Evolutionary conservation across 2,888 invertebrate species (phyloP).

Genomic region (Nemotelus pantherinus): DNA sequence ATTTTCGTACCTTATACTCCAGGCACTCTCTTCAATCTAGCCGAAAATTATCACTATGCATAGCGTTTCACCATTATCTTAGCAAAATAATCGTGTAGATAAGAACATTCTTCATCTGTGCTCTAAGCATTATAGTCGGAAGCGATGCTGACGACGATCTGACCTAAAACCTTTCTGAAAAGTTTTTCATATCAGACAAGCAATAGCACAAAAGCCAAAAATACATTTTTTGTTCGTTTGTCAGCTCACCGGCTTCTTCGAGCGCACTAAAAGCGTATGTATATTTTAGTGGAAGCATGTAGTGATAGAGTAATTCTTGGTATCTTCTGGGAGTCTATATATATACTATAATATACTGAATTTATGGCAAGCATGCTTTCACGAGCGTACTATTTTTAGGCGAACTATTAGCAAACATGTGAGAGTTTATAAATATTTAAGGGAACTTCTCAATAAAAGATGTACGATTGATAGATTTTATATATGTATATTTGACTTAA

Average conservation of each 20-base stretch:
- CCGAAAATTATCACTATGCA: too few species aligned
- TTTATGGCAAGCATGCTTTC: not conserved
- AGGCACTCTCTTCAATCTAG: too few species aligned
- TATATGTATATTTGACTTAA: too few species aligned
- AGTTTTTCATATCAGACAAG: conserved; percentile 18
- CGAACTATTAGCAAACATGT: not conserved
- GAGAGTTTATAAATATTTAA: not conserved
- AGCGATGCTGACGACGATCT: not conserved
- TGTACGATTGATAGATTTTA: too few species aligned
- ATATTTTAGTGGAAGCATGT: too few species aligned
- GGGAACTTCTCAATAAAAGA: too few species aligned
- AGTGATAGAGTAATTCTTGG: too few species aligned
- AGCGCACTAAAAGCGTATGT: too few species aligned
- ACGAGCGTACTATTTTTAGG: not conserved
- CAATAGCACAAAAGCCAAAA: conserved; percentile 18
- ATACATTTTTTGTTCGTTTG: not conserved
- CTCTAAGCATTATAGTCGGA: conserved; percentile 19
- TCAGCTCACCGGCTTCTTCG: too few species aligned
- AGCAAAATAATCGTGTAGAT: not conserved
- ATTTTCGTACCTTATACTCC: too few species aligned
- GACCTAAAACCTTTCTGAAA: conserved; percentile 32
- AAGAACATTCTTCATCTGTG: not conserved
- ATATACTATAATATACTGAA: not conserved
- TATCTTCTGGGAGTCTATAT: too few species aligned
- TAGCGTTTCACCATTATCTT: too few species aligned